phyloP scores from a whole-genome alignment of 2,797 vertebrate genomes.

The Pristis pectinata region DNA sequence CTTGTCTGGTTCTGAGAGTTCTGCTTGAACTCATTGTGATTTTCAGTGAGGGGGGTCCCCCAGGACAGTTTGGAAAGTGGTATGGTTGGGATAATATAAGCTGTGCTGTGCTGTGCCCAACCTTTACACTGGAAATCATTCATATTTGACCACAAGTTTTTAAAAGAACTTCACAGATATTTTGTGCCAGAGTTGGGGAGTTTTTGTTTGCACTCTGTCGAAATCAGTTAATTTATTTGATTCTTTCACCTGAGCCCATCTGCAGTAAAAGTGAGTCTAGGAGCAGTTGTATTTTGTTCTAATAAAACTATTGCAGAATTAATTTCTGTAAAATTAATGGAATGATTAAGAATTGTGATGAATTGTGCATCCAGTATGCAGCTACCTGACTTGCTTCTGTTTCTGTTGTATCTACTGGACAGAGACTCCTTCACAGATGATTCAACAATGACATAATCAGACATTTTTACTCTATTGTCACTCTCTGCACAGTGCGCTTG shows the following conservation, averaged over 20 bases:
- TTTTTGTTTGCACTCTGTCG: not conserved
- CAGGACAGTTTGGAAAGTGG: not conserved
- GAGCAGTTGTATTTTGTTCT: not conserved
- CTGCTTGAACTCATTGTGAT: not conserved
- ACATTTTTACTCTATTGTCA: not conserved
- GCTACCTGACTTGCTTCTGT: not conserved
- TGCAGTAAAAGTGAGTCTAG: not conserved
- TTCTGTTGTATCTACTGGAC: conserved; percentile 42
- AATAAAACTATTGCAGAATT: not conserved
- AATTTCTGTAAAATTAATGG: not conserved
- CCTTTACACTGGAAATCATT: not conserved
- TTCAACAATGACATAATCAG: not conserved
- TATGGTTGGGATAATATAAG: not conserved
- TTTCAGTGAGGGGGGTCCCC: not conserved
- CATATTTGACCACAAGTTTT: not conserved
- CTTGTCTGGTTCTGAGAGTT: not conserved
- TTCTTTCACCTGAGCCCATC: not conserved
- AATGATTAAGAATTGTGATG: not conserved
- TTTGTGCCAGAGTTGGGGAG: not conserved
- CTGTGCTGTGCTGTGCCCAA: not conserved
- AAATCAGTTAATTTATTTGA: not conserved
- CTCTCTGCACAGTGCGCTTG: not conserved
- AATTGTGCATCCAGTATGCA: not conserved
- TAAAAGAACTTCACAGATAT: not conserved
- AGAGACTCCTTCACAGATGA: not conserved